Evolutionary conservation across 2,113 vertebrate species (phyloP).

Genomic region (Tyto alba): DNA sequence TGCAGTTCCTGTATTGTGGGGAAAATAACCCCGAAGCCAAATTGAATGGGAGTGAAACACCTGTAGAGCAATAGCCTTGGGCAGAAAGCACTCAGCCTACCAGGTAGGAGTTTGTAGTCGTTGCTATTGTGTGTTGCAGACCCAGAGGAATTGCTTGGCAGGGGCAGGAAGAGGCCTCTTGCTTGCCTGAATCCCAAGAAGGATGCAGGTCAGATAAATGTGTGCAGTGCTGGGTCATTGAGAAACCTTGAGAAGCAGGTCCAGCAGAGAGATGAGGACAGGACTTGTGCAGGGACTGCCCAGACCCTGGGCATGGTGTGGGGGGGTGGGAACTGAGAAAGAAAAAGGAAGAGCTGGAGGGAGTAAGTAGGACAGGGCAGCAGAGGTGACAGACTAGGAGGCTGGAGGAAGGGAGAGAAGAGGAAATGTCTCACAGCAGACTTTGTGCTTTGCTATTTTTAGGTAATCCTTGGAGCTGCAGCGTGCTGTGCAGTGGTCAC

Average conservation of each 20-base stretch:
- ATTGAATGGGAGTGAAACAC: not conserved
- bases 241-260: not conserved
- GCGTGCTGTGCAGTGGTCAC: not conserved
- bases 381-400: not conserved
- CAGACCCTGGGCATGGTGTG: too few species aligned
- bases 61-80: not conserved
- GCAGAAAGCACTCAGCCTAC: not conserved
- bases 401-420: not conserved
- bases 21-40: not conserved
- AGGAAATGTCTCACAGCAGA: not conserved
- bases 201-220: not conserved
- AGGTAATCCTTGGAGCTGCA: not conserved
- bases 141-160: not conserved
- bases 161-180: not conserved
- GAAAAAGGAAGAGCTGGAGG: not conserved
- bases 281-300: not conserved
- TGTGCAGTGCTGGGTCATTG: too few species aligned
- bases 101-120: not conserved
- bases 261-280: not conserved
- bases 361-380: not conserved
- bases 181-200: not conserved
- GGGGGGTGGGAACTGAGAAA: not conserved
- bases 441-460: not conserved
- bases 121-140: not conserved
- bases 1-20: not conserved